Base-by-base conservation (phyloP, 1,140 invertebrate species). In the Lucilia cuprina region DNA sequence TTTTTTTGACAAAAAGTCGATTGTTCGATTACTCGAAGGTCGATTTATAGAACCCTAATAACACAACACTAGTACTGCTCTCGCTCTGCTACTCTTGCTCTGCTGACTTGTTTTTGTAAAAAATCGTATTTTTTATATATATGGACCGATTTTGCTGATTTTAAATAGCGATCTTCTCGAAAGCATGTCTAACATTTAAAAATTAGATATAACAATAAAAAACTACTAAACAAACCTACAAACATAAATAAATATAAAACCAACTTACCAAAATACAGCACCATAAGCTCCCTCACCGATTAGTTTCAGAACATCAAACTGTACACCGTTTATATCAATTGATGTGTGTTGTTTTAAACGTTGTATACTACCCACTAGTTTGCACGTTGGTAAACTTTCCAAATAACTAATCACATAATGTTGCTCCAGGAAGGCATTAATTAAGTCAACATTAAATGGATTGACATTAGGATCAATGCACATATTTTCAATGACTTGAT, bases 221-320 rank as follows among this genome's bases (percentile, higher is more conserved):
- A 30, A 30, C 1, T 30, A 30, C 25, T 30, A 30, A 30, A 30
- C 25, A 30, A 30, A 30, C 25, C 3, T 30, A 30, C 25, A 30
- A 30, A 30, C 25, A n/a, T n/a, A 77, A 50, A 17, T 12, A 34
- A 84, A 84, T 21, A n/a, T n/a, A n/a, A n/a, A n/a, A n/a, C n/a
- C n/a, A 2, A 92, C 86, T 85, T 93, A 94, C 89, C 94, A 92
- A 86, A 93, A 95, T 80, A 96, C 94, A 19, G 93, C 94, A 60
- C 95, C 95, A 87, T 95, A 96, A 82, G 94, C 94, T 78, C 95
- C 95, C 92, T 96, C 95, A 21, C 94, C 95, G 86, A 96, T 92
- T 88, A 94, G 93, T 91, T 95, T 96, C 75, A 94, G 93, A 84
- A 96, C 92, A 80, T 94, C 92, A 87, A 95, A 95, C 85, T 92